Conservation (phyloP, 1,140 invertebrate species). For the Pseudoatta argentina region DNA sequence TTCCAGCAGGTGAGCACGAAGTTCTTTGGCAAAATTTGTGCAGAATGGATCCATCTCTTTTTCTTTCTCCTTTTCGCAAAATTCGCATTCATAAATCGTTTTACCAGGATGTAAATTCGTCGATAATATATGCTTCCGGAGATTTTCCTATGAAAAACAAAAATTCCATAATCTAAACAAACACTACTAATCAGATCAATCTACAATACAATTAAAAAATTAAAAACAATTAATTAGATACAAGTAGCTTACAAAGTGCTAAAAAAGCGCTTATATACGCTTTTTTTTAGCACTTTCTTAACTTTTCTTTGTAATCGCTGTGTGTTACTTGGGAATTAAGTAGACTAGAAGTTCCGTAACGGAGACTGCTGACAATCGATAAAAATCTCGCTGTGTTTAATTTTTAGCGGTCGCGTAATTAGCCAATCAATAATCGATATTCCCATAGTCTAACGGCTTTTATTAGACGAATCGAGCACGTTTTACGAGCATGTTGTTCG, state of each 20-base stretch:
- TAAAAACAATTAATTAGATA: not conserved
- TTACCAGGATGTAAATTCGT: constrained; percentile 92
- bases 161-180: not conserved
- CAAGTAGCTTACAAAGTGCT: too few species aligned
- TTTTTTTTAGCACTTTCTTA: too few species aligned
- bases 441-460: not conserved
- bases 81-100: constrained; percentile 91
- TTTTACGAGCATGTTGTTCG: constrained; percentile 19
- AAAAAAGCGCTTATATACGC: too few species aligned
- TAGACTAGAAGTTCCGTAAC: not conserved
- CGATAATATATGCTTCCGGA: constrained; percentile 94
- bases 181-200: not conserved
- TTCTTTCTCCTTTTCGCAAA: constrained; percentile 84
- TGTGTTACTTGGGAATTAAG: not conserved
- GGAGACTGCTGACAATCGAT: not conserved
- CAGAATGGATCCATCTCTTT: constrained; percentile 81
- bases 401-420: not conserved
- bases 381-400: not conserved
- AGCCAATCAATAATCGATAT: constrained; percentile 26
- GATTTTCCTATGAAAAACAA: constrained; percentile 90
- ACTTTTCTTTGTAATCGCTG: too few species aligned
- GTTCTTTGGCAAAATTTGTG: constrained; percentile 90
- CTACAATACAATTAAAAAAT: too few species aligned
- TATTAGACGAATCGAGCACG: constrained; percentile 28
- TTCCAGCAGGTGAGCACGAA: constrained; percentile 89